Base-by-base conservation (phyloP, 92 coral and sea anemone species). In the Meandrina meandrites region DNA sequence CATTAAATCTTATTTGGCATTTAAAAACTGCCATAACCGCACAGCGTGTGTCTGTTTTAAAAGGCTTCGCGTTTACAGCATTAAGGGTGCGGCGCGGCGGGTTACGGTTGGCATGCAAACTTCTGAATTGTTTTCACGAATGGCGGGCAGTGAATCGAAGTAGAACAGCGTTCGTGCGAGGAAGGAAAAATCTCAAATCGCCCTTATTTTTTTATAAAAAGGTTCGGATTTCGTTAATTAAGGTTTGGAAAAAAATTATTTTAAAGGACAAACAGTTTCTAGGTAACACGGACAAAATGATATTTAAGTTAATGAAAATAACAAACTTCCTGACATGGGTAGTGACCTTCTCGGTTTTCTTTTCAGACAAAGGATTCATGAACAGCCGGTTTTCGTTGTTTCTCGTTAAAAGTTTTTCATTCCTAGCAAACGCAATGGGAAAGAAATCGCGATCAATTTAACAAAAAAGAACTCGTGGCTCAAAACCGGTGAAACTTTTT, bases 171-270 rank as follows among this genome's bases (percentile, higher is more conserved):
- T 62, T 62, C 11, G 4, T 66, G 35, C 35, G 71, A 28, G 71
- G 18, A 66, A 12, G 24, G 69, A 66, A 66, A 27, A 66, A 0
- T 10, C 71, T 28, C 35, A 11, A 1, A 66, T 66, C 71, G 7
- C 71, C 35, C 5, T 66, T 66, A 66, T 8, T 5, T 62, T 62
- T 24, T 22, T 24, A 62, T n/a, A n/a, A n/a, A n/a, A n/a, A n/a
- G 28, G 31, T 28, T 2, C 1, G 6, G 4, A 66, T 66, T 37
- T 42, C 22, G 15, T 37, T 67, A 16, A 64, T 16, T 30, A 11
- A 8, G 13, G 51, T n/a, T 19, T n/a, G 40, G 42, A 27, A 17
- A 78, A 16, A n/a, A 80, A 80, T 81, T 81, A 40, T 79, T 81
- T 81, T 0, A 17, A 10, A 19, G 42, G 51, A 18, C 57, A 4